Conservation (phyloP, 30 jellyfish, hydroid and myxozoan species). For the Calvadosia cruxmelitensis region DNA sequence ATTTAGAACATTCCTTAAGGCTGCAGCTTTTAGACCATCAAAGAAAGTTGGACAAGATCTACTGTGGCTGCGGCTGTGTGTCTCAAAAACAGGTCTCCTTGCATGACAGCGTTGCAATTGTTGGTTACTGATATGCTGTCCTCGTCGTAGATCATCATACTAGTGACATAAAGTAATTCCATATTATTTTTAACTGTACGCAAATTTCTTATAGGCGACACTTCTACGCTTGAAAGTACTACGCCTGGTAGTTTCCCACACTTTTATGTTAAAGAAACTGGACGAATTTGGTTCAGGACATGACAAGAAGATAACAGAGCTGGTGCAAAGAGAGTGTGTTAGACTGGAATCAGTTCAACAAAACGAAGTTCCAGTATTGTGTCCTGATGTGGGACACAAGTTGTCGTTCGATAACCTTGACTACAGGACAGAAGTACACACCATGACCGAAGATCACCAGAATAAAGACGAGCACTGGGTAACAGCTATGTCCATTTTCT, state of each 20-base stretch:
- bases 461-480: too few relatives aligned
- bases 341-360: background rate
- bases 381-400: conserved; percentile 7
- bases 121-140: background rate
- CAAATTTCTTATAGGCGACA: conserved; percentile 23
- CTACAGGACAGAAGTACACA: too few relatives aligned
- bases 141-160: background rate
- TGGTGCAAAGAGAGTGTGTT: conserved; percentile 4
- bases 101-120: conserved; percentile 26
- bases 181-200: too few relatives aligned
- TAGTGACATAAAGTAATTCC: background rate
- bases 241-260: conserved; percentile 21
- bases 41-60: conserved; percentile 16
- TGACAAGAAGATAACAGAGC: background rate
- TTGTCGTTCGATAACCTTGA: background rate
- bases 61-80: conserved; percentile 27
- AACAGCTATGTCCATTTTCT: too few relatives aligned
- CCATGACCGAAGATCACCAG: too few relatives aligned
- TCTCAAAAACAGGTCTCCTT: conserved; percentile 20
- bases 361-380: background rate
- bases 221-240: conserved; percentile 14
- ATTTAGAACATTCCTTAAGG: conserved; percentile 13
- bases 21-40: conserved; percentile 2
- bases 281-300: conserved; percentile 29
- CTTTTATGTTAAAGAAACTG: conserved; percentile 9